Conservation (phyloP, 2,113 vertebrate genomes). For the Rattus rattus region DNA sequence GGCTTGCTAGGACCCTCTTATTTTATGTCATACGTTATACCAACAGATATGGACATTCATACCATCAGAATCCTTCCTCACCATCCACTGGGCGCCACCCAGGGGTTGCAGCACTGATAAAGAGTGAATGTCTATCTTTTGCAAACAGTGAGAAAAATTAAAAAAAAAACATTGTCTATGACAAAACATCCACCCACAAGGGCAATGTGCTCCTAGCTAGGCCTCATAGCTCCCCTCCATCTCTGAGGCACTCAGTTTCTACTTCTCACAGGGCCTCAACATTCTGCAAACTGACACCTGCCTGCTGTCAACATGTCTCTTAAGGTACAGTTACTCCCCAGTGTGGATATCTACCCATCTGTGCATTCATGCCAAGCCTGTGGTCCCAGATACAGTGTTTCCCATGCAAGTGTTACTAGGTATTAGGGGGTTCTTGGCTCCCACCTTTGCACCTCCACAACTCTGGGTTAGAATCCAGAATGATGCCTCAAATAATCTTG, state of each 20-base stretch:
- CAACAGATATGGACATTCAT: no score
- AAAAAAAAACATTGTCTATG: background rate
- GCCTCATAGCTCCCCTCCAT: background rate
- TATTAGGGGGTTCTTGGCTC: background rate
- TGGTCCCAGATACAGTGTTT: fast-evolving
- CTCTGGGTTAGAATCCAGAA: background rate
- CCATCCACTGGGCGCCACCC: no score
- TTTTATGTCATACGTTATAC: no score
- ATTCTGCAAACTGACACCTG: no score
- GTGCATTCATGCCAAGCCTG: background rate
- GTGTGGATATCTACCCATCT: background rate
- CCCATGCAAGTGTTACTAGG: background rate
- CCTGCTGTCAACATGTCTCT: fast-evolving
- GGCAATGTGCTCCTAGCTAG: background rate
- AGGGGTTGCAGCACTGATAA: no score
- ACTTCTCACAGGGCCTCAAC: background rate
- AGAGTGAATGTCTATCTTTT: background rate
- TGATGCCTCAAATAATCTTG: background rate
- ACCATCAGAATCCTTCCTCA: no score
- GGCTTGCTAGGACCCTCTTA: no score
- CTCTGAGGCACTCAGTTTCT: background rate
- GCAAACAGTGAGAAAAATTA: background rate
- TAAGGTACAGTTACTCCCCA: background rate
- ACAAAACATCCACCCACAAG: background rate
- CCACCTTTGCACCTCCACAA: no score